Percentiles rank a stretch among this genome's conserved stretches.
phyloP scores from a whole-genome alignment of 2,797 vertebrate species.

The Brachymystax lenok region DNA sequence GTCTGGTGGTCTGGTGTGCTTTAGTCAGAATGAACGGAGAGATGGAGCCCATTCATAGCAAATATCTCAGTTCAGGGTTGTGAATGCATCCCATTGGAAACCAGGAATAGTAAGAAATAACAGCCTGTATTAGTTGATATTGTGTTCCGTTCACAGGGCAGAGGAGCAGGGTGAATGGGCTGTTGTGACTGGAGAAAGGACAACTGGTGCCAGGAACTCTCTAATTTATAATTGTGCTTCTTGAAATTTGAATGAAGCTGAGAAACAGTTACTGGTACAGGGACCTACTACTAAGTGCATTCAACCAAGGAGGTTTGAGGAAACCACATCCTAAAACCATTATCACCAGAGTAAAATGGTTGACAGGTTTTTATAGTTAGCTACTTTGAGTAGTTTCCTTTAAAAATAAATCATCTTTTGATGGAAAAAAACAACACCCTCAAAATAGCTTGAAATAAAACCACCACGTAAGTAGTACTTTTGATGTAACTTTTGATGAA shows the following conservation, averaged over 20 bases:
- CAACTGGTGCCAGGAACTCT: conserved; percentile 54
- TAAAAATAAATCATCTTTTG: background rate
- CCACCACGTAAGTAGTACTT: background rate
- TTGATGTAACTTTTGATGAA: background rate
- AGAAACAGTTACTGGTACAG: conserved; percentile 24
- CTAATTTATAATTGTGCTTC: conserved; percentile 36
- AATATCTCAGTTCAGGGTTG: conserved; percentile 1
- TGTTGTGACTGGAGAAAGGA: conserved; percentile 54
- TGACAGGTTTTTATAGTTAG: background rate
- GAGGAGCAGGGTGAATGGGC: conserved; percentile 34
- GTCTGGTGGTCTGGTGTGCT: background rate
- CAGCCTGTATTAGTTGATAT: conserved; percentile 7
- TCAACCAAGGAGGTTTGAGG: background rate
- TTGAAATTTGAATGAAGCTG: conserved; percentile 37
- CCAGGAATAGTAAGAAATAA: conserved; percentile 34
- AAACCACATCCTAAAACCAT: background rate
- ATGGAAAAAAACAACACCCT: background rate
- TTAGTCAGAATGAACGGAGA: conserved; percentile 10
- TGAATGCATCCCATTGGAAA: conserved; percentile 3
- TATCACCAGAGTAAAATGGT: no score
- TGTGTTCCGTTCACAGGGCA: conserved; percentile 27
- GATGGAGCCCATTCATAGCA: background rate
- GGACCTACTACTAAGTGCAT: background rate
- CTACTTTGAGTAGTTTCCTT: background rate
- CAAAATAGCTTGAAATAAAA: background rate